phyloP scores from a whole-genome alignment of 2,888 invertebrate genomes.

The Xestobium rufovillosum region DNA sequence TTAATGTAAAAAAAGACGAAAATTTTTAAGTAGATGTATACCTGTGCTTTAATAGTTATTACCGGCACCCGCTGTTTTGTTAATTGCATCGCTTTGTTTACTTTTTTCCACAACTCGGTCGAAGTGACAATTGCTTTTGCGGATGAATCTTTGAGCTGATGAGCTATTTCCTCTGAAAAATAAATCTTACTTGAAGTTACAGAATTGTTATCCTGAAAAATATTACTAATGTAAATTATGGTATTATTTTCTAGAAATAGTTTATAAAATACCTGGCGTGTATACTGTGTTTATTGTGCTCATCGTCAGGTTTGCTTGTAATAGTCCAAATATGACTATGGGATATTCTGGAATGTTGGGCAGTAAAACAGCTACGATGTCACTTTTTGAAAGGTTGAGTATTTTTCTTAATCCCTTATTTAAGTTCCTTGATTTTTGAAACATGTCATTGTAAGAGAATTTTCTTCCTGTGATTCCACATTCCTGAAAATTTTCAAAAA shows the following conservation, averaged over 20 bases:
- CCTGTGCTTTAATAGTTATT: slow-evolving; percentile 46
- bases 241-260: no score
- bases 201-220: no score
- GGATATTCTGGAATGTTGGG: slow-evolving; percentile 73
- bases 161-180: no score
- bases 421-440: slow-evolving; percentile 57
- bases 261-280: slow-evolving; percentile 44
- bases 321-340: slow-evolving; percentile 55
- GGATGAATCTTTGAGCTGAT: slow-evolving; percentile 52
- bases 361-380: slow-evolving; percentile 61
- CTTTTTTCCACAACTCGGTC: slow-evolving; percentile 46
- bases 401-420: slow-evolving; percentile 48
- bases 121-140: slow-evolving; percentile 56
- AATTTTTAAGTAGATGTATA: no score
- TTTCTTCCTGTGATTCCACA: slow-evolving; percentile 64
- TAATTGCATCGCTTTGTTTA: slow-evolving; percentile 44
- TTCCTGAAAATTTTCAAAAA: slow-evolving; percentile 62
- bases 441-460: slow-evolving; percentile 62
- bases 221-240: no score
- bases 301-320: slow-evolving; percentile 61
- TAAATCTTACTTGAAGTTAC: no score
- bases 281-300: slow-evolving; percentile 71
- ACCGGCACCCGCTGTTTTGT: slow-evolving; percentile 45
- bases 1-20: no score
- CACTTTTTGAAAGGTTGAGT: slow-evolving; percentile 56